Percentiles rank a stretch among this genome's conserved stretches.
These are phyloP conservation scores for Labrus mixtus DNA, from an alignment of 2,113 vertebrate genomes.

Conservation along the genomic window DNA sequence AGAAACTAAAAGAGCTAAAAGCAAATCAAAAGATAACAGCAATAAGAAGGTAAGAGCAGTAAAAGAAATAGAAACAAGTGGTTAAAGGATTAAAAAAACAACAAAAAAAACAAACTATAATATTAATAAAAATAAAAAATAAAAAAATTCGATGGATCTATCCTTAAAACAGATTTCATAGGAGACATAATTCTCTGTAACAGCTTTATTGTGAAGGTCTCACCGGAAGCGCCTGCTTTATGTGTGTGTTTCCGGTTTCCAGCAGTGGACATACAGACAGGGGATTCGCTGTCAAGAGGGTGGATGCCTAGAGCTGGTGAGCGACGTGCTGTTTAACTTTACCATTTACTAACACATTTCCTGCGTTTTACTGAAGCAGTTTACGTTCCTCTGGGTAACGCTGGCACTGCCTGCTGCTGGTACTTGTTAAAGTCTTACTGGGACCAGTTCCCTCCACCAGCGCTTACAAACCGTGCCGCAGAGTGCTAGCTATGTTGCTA, in stretches of 20 bases:
- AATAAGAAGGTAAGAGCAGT: no score
- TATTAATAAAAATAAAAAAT: no score
- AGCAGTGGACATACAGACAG: conserved; percentile 77
- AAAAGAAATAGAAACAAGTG: no score
- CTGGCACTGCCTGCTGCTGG: not conserved
- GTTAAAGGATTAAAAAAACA: no score
- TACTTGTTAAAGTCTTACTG: not conserved
- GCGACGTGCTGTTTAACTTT: conserved; percentile 76
- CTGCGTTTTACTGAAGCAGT: conserved; percentile 16
- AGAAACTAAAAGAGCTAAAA: no score
- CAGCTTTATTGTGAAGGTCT: conserved; percentile 62
- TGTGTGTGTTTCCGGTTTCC: not conserved
- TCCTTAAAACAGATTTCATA: no score
- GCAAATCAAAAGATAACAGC: no score
- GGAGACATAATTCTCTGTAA: no score
- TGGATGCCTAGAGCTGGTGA: conserved; percentile 85
- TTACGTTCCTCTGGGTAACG: not conserved
- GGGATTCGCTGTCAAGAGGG: conserved; percentile 85
- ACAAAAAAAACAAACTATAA: no score
- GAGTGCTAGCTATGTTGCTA: conserved; percentile 74
- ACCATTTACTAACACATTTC: conserved; percentile 36
- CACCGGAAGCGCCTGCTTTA: conserved; percentile 28
- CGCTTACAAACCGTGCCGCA: conserved; percentile 72
- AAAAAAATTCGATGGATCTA: no score
- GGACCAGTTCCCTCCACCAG: conserved; percentile 7